Evolutionary conservation across 2,888 invertebrate genomes (phyloP), one percentile per base, ranked within the genome.

Genomic region (Alloplasta piceator): DNA sequence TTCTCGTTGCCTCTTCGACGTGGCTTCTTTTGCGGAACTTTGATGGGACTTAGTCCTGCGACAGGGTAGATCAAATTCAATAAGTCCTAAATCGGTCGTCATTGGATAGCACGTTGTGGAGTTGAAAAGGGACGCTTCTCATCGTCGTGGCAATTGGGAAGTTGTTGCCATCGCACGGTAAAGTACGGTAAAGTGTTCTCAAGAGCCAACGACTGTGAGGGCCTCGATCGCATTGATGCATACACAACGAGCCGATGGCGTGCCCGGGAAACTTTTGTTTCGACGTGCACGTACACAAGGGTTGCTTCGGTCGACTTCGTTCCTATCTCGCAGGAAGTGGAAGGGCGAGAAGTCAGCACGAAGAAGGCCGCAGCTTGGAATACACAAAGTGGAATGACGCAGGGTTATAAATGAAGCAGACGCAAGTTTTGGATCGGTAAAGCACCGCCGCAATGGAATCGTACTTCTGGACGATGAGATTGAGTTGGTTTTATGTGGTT

Each of bases 361-460:
- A 68, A 46, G 58, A 70, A 70, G 78, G 61, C 56, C 46, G 73
- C 41, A 63, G 56, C 50, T 55, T 46, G n/a, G 66, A 43, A 76
- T 70, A 26, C 26, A 26, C 26, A 26, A 26, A 3, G 26, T 26
- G 26, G 26, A 26, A 26, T 26, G 26, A 26, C 26, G 26, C 26
- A 26, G 3, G 26, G 26, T 3, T 26, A 26, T 26, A 26, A 26
- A 26, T 26, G 26, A 26, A 26, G 26, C 3, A 26, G 26, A 26
- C 1, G 3, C 26, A 26, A 26, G 26, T 26, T 16, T 55, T 4
- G 55, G 16, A 12, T 10, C 46, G 56, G 43, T 38, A 6, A 26
- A 26, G 26, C 26, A 3, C 26, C 3, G 48, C 48, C 48, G 48
- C 58, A 70, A 14, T 60, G 38, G 10, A 70, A 60, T 9, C 58